Conservation (phyloP, 2,888 invertebrate genomes). For the Agrilus biguttatus region DNA sequence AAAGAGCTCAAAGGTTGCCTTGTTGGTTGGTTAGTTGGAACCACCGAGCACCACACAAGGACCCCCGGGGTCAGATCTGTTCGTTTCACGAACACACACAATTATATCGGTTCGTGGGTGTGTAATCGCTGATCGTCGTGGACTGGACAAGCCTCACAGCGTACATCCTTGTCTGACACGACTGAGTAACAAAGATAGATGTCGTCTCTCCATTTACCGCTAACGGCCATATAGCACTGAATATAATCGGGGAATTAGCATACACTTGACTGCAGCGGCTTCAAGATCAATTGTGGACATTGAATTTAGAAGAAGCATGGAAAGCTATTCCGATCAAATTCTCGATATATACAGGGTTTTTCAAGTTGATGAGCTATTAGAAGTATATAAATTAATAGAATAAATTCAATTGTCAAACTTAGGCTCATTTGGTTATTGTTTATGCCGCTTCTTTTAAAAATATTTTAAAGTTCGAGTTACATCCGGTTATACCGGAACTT, state of each 20-base stretch:
- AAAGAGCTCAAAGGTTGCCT: too few species aligned
- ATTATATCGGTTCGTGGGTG: slow-evolving; percentile 32
- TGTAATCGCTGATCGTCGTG: slow-evolving; percentile 29
- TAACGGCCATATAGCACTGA: slow-evolving; percentile 31
- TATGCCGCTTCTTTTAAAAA: too few species aligned
- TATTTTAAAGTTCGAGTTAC: too few species aligned
- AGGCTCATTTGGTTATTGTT: too few species aligned
- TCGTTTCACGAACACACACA: slow-evolving; percentile 31
- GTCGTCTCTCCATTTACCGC: slow-evolving; percentile 13
- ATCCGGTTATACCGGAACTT: too few species aligned
- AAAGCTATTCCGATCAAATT: slow-evolving; percentile 1
- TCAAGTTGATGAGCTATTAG: too few species aligned
- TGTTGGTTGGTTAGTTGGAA: slow-evolving; percentile 16
- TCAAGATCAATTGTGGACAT: slow-evolving; percentile 6
- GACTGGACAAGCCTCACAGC: slow-evolving; percentile 15
- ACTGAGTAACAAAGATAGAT: slow-evolving; percentile 7
- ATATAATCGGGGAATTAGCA: slow-evolving; percentile 35
- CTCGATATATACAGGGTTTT: too few species aligned
- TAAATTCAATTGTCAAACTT: too few species aligned
- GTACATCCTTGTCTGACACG: slow-evolving; percentile 13
- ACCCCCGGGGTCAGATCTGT: slow-evolving; percentile 24
- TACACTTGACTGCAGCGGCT: slow-evolving; percentile 22
- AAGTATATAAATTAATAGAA: too few species aligned
- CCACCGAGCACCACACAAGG: slow-evolving; percentile 19
- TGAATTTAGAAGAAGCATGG: slow-evolving; percentile 1